Base-by-base conservation (phyloP, 1,140 invertebrate species). In the Oppia nitens region DNA sequence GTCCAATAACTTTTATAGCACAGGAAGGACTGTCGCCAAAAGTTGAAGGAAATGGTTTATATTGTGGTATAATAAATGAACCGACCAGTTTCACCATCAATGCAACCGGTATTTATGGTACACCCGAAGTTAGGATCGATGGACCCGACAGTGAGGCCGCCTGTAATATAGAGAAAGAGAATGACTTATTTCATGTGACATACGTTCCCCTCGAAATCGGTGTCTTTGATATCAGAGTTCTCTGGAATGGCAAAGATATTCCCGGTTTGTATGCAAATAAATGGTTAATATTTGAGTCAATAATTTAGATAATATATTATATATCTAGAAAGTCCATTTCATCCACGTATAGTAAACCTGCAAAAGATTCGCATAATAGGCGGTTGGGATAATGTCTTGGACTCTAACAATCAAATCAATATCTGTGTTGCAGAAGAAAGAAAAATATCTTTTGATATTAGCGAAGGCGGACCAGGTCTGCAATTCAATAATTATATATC, bases 301-400 rank as follows among this genome's bases (percentile, higher is more conserved):
- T 27, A 60, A 57, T 1, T 27, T 53, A n/a, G 21, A 53, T 20
- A 17, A 51, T 24, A 49, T 52, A 26, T 40, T 25, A 24, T 47
- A 45, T 62, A 62, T 66, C 2, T 59, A 72, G 83, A 82, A 28
- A 83, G 80, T 57, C 83, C 83, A 0, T 85, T 81, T 73, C 78
- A 81, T 66, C 81, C 83, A 1, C 76, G 78, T 61, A 78, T 87
- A 29, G 76, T 84, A 21, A 81, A 85, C 68, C 75, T 78, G 1
- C 65, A 75, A 40, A 83, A 82, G 68, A 73, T 83, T 20, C 67
- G 79, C 24, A 73, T 81, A 9, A 81, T 81, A 63, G 86, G 87
- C 28, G 87, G 91, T 0, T 93, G 89, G 87, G 81, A 84, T 17
- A 73, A 72, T 76, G 78, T 65, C 69, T 80, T 84, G 55, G 84